Evolutionary conservation across 2,797 vertebrate species (phyloP).

Genomic region (Gorsachius magnificus): DNA sequence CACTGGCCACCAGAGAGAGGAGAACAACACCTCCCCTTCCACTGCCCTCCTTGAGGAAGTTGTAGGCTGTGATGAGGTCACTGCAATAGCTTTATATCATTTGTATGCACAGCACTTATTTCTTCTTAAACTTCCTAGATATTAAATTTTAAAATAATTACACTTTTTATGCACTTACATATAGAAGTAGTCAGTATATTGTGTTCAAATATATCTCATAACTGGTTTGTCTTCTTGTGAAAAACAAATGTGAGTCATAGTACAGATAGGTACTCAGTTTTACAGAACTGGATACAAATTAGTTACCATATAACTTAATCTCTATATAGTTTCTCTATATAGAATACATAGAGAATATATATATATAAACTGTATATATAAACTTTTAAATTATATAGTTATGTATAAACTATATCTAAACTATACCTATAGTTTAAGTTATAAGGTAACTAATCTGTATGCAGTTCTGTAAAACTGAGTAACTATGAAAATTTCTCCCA

Average conservation of each 20-base stretch:
- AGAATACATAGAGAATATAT: too few relatives aligned
- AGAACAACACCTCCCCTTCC: too few relatives aligned
- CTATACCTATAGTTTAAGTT: too few relatives aligned
- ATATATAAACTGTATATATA: too few relatives aligned
- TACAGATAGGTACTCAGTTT: neutral
- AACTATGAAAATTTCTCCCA: neutral
- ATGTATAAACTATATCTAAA: too few relatives aligned
- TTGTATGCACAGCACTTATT: neutral
- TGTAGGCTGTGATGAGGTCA: neutral
- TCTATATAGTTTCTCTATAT: neutral
- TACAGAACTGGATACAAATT: neutral
- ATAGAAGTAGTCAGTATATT: neutral
- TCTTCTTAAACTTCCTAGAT: neutral
- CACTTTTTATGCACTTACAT: neutral
- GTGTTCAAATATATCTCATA: neutral
- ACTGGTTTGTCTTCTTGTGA: neutral
- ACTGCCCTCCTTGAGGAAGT: rapidly evolving
- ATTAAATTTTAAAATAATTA: neutral
- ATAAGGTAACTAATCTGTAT: too few relatives aligned
- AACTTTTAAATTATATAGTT: too few relatives aligned
- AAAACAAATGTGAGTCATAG: neutral
- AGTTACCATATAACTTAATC: neutral
- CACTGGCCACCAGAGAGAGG: neutral
- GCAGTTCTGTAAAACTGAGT: too few relatives aligned
- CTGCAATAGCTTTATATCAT: neutral